Evolutionary conservation across 2,888 invertebrate species (phyloP), one percentile per base, ranked within the genome.

Genomic region (Nomada flava): DNA sequence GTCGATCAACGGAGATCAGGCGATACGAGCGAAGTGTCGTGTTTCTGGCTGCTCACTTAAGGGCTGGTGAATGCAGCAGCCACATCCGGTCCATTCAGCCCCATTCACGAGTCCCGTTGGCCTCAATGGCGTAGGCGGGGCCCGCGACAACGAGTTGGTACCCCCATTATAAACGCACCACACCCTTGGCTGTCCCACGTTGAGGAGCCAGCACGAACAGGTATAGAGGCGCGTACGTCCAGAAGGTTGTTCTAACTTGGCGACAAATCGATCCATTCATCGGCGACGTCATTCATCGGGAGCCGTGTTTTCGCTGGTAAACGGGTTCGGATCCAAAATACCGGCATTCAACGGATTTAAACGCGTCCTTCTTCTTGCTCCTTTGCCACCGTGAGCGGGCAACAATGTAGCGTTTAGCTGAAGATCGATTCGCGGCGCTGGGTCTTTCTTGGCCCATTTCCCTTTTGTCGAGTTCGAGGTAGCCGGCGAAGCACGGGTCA

Each of bases 11-110:
- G 50, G 86, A 86, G 86, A 88, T 87, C 88, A 74, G 82, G 86
- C 80, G 89, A 91, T 91, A 91, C 90, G 91, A 91, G 92, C 90
- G 89, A 89, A 92, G 93, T 91, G 91, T 93, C 93, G 90, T 90
- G 90, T 93, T 93, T 93, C 93, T 91, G 86, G 91, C 89, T 93
- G 93, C 92, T 93, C 93, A 93, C 92, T 93, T 93, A 90, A 91
- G 87, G 89, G 78, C 53, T 60, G 88, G 83, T 91, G 90, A 92
- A 93, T 91, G 89, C 91, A 90, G 92, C 93, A 91, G 92, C 93
- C 93, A 93, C 93, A 93, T 93, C 93, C 93, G 93, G 93, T 90
- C 92, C 91, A 92, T 93, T 93, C 90, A 92, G 74, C 64, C 73
- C 87, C 88, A 91, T 90, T 91, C 90, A 89, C 85, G 70, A 84